Evolutionary conservation across 2,797 vertebrate genomes (phyloP).

Genomic region (Muraenolepis orangiensis): DNA sequence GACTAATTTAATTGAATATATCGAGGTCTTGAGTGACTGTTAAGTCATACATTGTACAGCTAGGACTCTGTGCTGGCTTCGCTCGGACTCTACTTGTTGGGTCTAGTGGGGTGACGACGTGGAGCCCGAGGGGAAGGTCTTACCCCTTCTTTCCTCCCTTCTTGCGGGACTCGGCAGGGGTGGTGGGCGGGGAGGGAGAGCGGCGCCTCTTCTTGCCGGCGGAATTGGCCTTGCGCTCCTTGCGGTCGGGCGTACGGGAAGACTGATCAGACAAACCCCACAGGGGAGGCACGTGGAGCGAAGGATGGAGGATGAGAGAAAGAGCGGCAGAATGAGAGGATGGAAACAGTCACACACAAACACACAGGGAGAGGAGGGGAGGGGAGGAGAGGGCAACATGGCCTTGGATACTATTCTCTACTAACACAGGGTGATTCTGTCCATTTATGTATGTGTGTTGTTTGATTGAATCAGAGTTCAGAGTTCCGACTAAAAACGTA

Average conservation of each 20-base stretch:
- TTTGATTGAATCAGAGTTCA: neutral
- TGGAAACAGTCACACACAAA: conserved; percentile 74
- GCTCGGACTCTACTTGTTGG: neutral
- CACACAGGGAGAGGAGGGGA: conserved; percentile 66
- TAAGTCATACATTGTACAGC: neutral
- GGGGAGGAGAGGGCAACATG: conserved; percentile 13
- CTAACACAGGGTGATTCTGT: neutral
- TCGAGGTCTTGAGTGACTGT: neutral
- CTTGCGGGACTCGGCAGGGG: conserved; percentile 88
- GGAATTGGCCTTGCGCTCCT: conserved; percentile 90
- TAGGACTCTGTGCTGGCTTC: neutral
- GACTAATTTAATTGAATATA: too few relatives aligned
- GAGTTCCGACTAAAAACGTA: neutral
- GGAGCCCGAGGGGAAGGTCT: conserved; percentile 31
- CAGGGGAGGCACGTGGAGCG: conserved; percentile 67
- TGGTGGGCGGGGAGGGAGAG: conserved; percentile 91
- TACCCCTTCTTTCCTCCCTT: conserved; percentile 96
- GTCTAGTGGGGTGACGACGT: neutral
- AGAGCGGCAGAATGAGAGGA: conserved; percentile 81
- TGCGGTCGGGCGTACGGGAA: conserved; percentile 93
- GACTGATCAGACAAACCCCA: conserved; percentile 85
- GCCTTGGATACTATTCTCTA: neutral
- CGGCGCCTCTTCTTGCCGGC: conserved; percentile 90
- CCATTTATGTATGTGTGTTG: neutral
- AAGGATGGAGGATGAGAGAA: conserved; percentile 82